A percentile compares a stretch with the other conserved stretches of the same genome.
Evolutionary conservation across 1,140 invertebrate species (phyloP).

Genomic region (Leptopilina boulardi): DNA sequence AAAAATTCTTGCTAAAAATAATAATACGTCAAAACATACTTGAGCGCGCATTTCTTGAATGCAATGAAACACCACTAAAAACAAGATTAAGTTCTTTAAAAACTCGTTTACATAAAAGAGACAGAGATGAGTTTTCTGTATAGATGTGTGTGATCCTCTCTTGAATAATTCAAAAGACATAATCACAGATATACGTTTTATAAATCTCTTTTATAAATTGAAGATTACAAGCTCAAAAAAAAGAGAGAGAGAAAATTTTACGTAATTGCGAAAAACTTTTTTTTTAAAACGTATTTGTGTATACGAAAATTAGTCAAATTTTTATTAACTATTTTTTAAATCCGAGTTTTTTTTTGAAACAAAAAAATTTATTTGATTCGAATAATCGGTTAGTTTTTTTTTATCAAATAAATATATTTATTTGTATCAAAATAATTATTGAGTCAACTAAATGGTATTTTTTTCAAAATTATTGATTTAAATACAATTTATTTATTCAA

Average conservation of each 20-base stretch:
- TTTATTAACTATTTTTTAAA: too few species aligned
- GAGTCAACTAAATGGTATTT: too few species aligned
- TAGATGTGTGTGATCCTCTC: not conserved
- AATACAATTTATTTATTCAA: too few species aligned
- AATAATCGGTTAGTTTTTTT: too few species aligned
- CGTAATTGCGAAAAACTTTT: not conserved
- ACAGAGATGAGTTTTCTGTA: not conserved
- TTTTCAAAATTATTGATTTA: too few species aligned
- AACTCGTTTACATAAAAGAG: constrained; percentile 17
- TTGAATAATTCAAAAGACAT: constrained; percentile 27
- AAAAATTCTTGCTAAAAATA: constrained; percentile 9
- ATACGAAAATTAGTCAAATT: too few species aligned
- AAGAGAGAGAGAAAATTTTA: not conserved
- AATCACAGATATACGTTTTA: not conserved
- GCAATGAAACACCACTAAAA: constrained; percentile 2
- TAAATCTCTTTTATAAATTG: not conserved
- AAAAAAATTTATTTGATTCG: too few species aligned
- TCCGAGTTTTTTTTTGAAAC: too few species aligned
- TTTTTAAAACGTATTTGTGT: not conserved
- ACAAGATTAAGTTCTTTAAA: constrained; percentile 19
- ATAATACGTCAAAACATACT: not conserved
- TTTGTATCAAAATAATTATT: too few species aligned
- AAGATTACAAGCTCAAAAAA: not conserved
- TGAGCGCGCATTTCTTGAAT: not conserved
- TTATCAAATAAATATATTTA: too few species aligned